These are phyloP conservation scores for Luehdorfia chinensis DNA, from an alignment of 1,140 invertebrate genomes.

Conservation along the genomic window DNA sequence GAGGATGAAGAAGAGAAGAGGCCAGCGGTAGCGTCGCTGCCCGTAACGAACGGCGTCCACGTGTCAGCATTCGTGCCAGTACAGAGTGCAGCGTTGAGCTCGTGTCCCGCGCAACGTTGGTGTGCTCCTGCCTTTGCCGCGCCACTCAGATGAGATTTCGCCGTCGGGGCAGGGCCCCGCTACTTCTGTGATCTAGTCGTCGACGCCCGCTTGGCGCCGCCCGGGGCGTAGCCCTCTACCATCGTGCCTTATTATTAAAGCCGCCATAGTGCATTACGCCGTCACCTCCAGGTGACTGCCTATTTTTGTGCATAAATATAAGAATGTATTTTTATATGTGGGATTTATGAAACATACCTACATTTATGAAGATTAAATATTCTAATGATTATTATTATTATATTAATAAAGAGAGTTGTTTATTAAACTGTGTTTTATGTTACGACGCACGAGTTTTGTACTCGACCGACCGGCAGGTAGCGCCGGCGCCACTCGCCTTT, in stretches of 20 bases:
- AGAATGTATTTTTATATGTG: conserved; percentile 74
- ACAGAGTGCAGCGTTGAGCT: conserved; percentile 50
- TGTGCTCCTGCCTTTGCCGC: conserved; percentile 49
- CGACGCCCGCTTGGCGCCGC: conserved; percentile 66
- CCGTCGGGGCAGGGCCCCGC: conserved; percentile 48
- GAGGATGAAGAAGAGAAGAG: conserved; percentile 54
- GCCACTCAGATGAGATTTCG: conserved; percentile 62
- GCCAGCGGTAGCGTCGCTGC: conserved; percentile 47
- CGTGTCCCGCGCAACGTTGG: conserved; percentile 50
- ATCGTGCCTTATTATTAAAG: conserved; percentile 70
- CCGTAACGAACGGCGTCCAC: conserved; percentile 45
- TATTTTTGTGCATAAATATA: conserved; percentile 74
- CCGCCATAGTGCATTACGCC: conserved; percentile 71
- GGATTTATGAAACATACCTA: conserved; percentile 68
- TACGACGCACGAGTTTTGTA: conserved; percentile 11
- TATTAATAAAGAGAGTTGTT: conserved; percentile 71
- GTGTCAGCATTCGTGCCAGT: conserved; percentile 64
- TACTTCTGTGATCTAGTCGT: conserved; percentile 72
- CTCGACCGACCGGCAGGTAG: conserved; percentile 42
- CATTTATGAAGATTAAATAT: conserved; percentile 68
- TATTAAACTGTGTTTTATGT: conserved; percentile 55
- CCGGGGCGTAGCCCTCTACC: conserved; percentile 69
- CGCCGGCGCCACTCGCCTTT: conserved; percentile 49
- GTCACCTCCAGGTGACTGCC: conserved; percentile 55
- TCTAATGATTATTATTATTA: conserved; percentile 65